Evolutionary conservation across 2,797 vertebrate genomes (phyloP), one percentile per base, ranked within the genome.

Genomic region (Vultur gryphus): DNA sequence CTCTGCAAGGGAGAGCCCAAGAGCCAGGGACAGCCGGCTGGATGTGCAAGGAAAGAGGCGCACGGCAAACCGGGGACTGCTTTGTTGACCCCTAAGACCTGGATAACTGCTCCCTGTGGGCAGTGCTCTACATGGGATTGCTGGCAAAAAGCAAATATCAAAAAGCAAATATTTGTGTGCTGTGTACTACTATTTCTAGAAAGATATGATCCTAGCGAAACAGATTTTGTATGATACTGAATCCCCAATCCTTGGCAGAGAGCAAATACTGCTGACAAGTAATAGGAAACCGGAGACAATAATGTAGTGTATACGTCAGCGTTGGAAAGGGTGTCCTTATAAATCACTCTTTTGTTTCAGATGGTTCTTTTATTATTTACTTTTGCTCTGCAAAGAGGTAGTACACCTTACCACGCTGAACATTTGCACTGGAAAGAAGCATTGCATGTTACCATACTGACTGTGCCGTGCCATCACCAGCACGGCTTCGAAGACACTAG

Each of bases 361-460:
- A 0, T 11, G 31, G 10, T 23, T 66, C 16, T 21, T 54, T 39
- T 25, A 12, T 21, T 49, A 23, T n/a, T 48, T 26, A 10, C 17
- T 28, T 26, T 29, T 6, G 8, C 55, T 7, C 15, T 8, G 41
- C 29, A 25, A 12, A 39, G 43, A 4, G 28, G 33, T 16, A 41
- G 15, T 2, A 25, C 9, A 11, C 10, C 58, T 33, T 7, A n/a
- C 41, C 16, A 24, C 49, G 12, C 28, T 1, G 8, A 43, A 8
- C 41, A 16, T 7, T 18, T 14, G 43, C n/a, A 6, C 31, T 10
- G 7, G 29, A 9, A 35, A 13, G 44, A 14, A 35, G 8, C 13
- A 6, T 3, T 10, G 39, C n/a, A 6, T 4, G 0, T 35, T 7
- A 13, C 37, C 20, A 6, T 0, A 1, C 35, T 4, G 28, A 4